Conservation (phyloP, 2,888 invertebrate genomes). For the Seladonia tumulorum region DNA sequence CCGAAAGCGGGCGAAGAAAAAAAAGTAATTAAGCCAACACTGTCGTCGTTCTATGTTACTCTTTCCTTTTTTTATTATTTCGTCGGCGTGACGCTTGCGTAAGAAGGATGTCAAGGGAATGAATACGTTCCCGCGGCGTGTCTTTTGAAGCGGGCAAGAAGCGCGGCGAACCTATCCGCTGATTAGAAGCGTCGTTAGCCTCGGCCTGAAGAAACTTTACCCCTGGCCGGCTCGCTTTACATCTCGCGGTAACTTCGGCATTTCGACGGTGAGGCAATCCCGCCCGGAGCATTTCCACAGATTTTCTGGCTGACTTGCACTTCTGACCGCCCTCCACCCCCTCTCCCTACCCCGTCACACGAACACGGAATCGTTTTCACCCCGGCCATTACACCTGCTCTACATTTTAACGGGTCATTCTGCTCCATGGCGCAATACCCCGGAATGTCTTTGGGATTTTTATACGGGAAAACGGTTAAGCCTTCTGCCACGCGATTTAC, state of each 20-base stretch:
- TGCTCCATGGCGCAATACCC: not conserved
- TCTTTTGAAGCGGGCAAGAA: not conserved
- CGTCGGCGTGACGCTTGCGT: conserved; percentile 4
- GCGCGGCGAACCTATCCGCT: not conserved
- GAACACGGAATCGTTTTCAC: not conserved
- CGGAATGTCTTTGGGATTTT: not conserved
- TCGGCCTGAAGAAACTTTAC: conserved; percentile 32
- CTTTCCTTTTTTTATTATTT: not conserved
- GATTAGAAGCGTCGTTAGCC: conserved; percentile 30
- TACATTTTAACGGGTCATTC: not conserved
- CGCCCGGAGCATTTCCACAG: not conserved
- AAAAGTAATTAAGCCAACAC: conserved; percentile 31
- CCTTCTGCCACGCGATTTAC: not conserved
- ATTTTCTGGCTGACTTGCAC: not conserved
- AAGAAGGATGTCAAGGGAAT: conserved; percentile 47
- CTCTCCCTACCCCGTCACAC: not conserved
- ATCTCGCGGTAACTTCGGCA: conserved; percentile 13
- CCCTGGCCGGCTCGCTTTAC: conserved; percentile 19
- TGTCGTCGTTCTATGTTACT: not conserved
- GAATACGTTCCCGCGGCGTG: conserved; percentile 25
- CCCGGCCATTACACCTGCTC: not conserved
- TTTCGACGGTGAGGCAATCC: not conserved
- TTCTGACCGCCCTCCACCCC: not conserved
- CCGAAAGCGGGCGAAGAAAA: not conserved
- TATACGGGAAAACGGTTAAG: not conserved